Conservation (phyloP, 2,797 vertebrate species). For the Etheostoma nigrum region DNA sequence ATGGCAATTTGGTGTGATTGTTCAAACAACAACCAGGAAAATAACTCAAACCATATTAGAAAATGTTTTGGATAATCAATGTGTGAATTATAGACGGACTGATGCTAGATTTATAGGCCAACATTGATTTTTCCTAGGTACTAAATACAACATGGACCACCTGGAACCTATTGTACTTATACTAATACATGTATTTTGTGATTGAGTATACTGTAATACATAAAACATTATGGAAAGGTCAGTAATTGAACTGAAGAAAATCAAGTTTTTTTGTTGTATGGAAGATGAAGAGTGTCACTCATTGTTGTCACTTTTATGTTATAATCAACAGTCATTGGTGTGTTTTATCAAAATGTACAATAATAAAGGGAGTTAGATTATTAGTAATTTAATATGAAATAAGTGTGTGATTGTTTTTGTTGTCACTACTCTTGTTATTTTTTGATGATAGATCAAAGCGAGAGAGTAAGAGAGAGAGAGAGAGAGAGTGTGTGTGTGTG, state of each 20-base stretch:
- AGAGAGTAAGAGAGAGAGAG: constrained; percentile 25
- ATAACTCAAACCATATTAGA: background rate
- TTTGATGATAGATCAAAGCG: constrained; percentile 33
- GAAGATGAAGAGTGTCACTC: background rate
- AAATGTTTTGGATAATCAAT: background rate
- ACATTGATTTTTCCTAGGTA: too few relatives aligned
- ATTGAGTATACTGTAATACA: too few relatives aligned
- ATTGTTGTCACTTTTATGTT: background rate
- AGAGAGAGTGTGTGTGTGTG: constrained; percentile 21
- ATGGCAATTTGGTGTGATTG: background rate
- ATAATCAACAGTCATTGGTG: background rate
- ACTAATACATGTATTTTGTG: too few relatives aligned
- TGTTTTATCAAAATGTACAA: background rate
- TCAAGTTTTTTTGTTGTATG: background rate
- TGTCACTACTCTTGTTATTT: constrained; percentile 22
- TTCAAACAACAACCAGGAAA: background rate
- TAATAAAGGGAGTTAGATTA: background rate
- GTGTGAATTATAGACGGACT: too few relatives aligned
- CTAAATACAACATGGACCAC: background rate
- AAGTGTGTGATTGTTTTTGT: constrained; percentile 11
- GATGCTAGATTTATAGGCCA: too few relatives aligned
- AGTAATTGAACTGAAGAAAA: background rate
- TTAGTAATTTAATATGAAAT: constrained; percentile 13
- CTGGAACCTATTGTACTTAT: background rate
- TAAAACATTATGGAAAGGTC: background rate